Evolutionary conservation across 1,140 invertebrate species (phyloP).

Genomic region (Drosophila novamexicana): DNA sequence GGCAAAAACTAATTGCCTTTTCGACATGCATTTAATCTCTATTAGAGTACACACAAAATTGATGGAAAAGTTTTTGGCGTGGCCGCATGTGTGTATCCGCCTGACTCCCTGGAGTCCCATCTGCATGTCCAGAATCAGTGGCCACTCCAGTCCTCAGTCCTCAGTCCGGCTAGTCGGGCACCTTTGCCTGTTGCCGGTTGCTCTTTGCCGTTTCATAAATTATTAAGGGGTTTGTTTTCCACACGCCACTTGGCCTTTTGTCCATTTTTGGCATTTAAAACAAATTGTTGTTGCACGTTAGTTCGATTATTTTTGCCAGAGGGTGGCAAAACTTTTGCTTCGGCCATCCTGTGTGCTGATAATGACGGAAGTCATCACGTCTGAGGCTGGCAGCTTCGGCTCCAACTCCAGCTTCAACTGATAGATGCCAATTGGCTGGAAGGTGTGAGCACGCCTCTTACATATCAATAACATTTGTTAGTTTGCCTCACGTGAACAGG

Average conservation of each 20-base stretch:
- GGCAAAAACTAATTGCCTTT: constrained; percentile 82
- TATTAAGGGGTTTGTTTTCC: constrained; percentile 72
- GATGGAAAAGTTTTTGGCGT: constrained; percentile 65
- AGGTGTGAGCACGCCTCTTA: constrained; percentile 74
- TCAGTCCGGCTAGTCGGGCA: not conserved
- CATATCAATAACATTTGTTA: constrained; percentile 75
- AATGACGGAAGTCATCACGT: constrained; percentile 74
- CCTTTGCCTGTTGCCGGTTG: constrained; percentile 32
- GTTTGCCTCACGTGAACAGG: constrained; percentile 40
- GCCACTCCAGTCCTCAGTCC: not conserved
- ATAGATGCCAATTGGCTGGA: constrained; percentile 32
- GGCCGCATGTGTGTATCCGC: constrained; percentile 58
- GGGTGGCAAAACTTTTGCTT: constrained; percentile 50
- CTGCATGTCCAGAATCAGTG: constrained; percentile 2
- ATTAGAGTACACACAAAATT: constrained; percentile 69
- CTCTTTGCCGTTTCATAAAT: constrained; percentile 72
- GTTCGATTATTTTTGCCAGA: constrained; percentile 74
- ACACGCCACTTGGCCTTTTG: constrained; percentile 35
- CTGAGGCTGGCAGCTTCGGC: constrained; percentile 20
- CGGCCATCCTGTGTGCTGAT: constrained; percentile 49
- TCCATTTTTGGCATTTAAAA: constrained; percentile 73
- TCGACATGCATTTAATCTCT: constrained; percentile 84
- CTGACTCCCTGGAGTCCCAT: constrained; percentile 37
- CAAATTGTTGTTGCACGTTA: constrained; percentile 78
- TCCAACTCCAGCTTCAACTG: constrained; percentile 8